phyloP scores from a whole-genome alignment of 53 echinoderm and acorn worm species.

The Henricia sp. region DNA sequence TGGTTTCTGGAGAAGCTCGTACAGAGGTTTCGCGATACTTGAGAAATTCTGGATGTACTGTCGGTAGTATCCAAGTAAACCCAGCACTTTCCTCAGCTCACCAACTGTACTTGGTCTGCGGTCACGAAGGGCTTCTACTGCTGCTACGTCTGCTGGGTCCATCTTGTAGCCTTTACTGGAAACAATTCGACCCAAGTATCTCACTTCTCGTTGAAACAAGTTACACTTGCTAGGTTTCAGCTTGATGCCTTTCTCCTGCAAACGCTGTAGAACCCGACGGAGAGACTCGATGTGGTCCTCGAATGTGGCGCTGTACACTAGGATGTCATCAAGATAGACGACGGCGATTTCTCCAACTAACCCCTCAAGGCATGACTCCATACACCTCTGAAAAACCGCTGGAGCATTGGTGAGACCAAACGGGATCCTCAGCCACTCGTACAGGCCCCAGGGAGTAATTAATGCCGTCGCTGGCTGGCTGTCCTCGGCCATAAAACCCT shows the following conservation, averaged over 20 bases:
- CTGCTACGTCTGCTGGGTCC: conserved; percentile 66
- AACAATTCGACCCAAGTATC: conserved; percentile 58
- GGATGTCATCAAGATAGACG: conserved; percentile 45
- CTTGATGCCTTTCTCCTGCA: conserved; percentile 54
- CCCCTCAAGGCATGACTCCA: too few relatives aligned
- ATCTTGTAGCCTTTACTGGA: conserved; percentile 52
- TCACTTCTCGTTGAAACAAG: conserved; percentile 63
- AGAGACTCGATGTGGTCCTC: conserved; percentile 35
- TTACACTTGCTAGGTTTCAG: conserved; percentile 62
- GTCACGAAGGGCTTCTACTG: conserved; percentile 49
- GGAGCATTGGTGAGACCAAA: conserved; percentile 55
- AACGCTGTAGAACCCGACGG: conserved; percentile 30
- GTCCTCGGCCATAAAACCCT: conserved; percentile 35
- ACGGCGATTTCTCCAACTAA: conserved; percentile 9
- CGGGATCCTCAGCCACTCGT: conserved; percentile 21
- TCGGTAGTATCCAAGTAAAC: conserved; percentile 42
- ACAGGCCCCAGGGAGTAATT: conserved; percentile 58
- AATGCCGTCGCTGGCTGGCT: conserved; percentile 43
- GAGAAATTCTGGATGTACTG: conserved; percentile 59
- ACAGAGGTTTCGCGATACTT: not conserved
- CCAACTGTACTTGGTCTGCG: conserved; percentile 53
- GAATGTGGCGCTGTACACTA: conserved; percentile 36
- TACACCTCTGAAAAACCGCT: too few relatives aligned
- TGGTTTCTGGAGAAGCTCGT: conserved; percentile 11
- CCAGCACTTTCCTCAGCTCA: conserved; percentile 66